Conservation (phyloP, 1,140 invertebrate genomes). For the Bombus breviceps region DNA sequence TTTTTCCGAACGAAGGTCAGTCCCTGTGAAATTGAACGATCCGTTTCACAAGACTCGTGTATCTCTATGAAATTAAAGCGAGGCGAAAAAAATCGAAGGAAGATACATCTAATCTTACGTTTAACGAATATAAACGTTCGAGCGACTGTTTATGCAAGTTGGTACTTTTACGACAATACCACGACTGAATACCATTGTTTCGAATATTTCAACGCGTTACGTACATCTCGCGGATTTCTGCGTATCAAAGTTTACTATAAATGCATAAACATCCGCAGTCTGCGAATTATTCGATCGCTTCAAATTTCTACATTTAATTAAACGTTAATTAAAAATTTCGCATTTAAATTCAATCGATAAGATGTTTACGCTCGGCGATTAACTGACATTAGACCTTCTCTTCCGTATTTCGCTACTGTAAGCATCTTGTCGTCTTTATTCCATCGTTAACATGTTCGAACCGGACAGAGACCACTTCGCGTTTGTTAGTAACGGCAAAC, state of each 20-base stretch:
- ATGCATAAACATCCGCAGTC: background rate
- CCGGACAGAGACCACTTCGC: no score
- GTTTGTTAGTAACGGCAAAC: background rate
- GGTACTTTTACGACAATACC: background rate
- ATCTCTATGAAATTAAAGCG: background rate
- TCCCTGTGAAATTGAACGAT: no score
- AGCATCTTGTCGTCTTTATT: background rate
- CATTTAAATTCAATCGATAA: background rate
- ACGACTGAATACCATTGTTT: no score
- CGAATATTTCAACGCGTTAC: no score
- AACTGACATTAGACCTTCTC: background rate
- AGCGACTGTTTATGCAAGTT: background rate
- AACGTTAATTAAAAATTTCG: background rate
- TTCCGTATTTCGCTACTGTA: background rate
- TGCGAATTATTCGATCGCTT: background rate
- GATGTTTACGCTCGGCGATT: background rate
- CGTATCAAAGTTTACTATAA: background rate
- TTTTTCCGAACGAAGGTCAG: constrained; percentile 89
- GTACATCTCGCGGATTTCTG: background rate
- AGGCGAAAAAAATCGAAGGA: no score
- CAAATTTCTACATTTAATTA: background rate
- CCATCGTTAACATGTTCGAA: background rate
- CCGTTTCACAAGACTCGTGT: background rate
- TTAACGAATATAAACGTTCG: background rate
- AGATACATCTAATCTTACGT: background rate